Percentiles rank a stretch among this genome's conserved stretches.
Evolutionary conservation across 2,888 invertebrate species (phyloP).

Genomic region (Netelia melanura): DNA sequence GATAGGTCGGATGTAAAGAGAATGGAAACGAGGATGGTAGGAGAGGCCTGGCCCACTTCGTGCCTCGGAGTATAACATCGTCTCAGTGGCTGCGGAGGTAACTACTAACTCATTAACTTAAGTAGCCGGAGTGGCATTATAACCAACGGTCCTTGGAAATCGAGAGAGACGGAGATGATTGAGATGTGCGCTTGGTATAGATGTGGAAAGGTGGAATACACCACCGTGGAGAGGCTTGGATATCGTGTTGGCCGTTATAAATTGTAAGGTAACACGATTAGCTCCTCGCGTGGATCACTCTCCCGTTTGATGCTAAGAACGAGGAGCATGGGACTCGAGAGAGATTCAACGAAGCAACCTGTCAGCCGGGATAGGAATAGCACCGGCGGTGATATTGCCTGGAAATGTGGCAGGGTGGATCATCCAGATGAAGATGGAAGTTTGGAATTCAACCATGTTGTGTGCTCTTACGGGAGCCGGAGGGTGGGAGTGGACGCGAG

Average conservation of each 20-base stretch:
- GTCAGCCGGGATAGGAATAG: neutral
- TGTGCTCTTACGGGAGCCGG: neutral
- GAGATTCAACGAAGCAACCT: neutral
- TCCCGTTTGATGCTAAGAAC: conserved; percentile 38
- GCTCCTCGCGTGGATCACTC: conserved; percentile 67
- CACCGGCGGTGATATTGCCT: conserved; percentile 11
- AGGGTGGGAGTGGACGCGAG: neutral
- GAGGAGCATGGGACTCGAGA: neutral
- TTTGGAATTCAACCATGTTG: conserved; percentile 44
- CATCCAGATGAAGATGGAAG: conserved; percentile 29
- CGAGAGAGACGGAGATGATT: conserved; percentile 16
- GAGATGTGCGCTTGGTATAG: neutral
- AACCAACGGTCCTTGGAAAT: conserved; percentile 37
- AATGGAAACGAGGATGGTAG: conserved; percentile 53
- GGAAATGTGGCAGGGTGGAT: conserved; percentile 38
- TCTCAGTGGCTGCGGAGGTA: conserved; percentile 68
- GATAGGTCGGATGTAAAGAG: conserved; percentile 17
- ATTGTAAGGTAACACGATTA: conserved; percentile 76
- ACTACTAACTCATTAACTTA: conserved; percentile 80
- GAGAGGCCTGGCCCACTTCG: conserved; percentile 44
- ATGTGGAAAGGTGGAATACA: neutral
- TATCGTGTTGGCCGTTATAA: conserved; percentile 71
- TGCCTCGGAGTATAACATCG: conserved; percentile 7
- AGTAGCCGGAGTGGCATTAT: conserved; percentile 75
- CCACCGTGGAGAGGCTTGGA: conserved; percentile 9